Base-by-base conservation (phyloP, 2,888 invertebrate species). In the Epicampocera succincta region DNA sequence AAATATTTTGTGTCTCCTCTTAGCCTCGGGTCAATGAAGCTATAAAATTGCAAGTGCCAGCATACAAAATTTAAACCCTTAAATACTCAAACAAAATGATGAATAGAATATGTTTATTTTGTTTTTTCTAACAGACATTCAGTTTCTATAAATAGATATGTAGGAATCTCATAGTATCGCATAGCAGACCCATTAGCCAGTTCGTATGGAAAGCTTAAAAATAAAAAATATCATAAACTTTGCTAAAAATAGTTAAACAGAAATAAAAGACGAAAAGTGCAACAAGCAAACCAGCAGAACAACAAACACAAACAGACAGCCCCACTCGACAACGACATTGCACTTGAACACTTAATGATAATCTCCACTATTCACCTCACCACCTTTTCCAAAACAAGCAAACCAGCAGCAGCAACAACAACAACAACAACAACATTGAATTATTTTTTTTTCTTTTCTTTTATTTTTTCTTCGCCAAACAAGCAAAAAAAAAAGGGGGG, bases 281-380 rank as follows among this genome's bases (percentile, higher is more conserved):
- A 48, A 3, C 25, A 19, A 25, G 46, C 63, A 65, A 15, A 66
- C 21, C 56, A 46, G 38, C 56, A 42, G 65, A 46, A 52, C 52
- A 19, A 33, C 52, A 29, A 40, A 38, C 19, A 58, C 19, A 33
- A 61, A 69, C 61, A 61, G 15, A 48, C 17, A 21, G 33, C 13
- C 40, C 42, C 40, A 40, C 13, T 25, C 42, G 29, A 40, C 19
- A 25, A 46, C 56, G 69, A 72, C 78, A 72, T 78, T 72, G 72
- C 58, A 78, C 78, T 72, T 78, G 78, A 72, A 66, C 21, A 38
- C 58, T 65, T 44, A 56, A 65, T 65, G 73, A 54, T 56, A 65
- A 65, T 56, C 21, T 68, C 19, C 60, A 60, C 38, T 15, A 29
- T 12, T 19, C 52, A 68, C 38, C 25, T 52, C 44, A 54, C 15